Evolutionary conservation across 2,888 invertebrate genomes (phyloP), one percentile per base, ranked within the genome.

Genomic region (Pristionchus mayeri): DNA sequence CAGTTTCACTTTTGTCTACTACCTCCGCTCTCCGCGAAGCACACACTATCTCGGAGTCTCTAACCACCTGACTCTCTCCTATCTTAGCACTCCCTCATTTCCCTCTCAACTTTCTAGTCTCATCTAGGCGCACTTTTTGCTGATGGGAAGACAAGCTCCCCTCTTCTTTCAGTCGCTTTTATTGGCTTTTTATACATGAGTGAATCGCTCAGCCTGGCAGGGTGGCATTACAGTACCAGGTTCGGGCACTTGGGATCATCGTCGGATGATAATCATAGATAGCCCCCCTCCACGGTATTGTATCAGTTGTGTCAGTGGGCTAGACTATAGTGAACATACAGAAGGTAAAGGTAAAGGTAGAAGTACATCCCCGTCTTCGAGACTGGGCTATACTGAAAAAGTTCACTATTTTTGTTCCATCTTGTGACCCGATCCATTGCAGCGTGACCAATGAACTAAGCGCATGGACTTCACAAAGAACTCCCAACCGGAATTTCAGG

Each of bases 161-260:
- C 40, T 71, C 40, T 44, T 71, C 40, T 71, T n/a, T n/a, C n/a
- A n/a, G n/a, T n/a, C 40, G 40, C 71, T 71, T 71, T 71, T 71
- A 71, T 71, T 71, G 71, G 40, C 71, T 71, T 71, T 71, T 71
- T 71, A 71, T 71, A 44, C 71, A 71, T 71, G 71, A 71, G 40
- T 71, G 71, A 71, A 40, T 71, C 71, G 71, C 40, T 40, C 30
- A 18, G 63, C 16, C 71, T 37, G 9, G 13, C 71, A 44, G 71
- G 71, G 71, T 71, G 71, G 37, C 71, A 71, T 71, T 71, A 71
- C 37, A 2, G 37, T 37, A 67, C 24, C 6, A 37, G 21, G 34
- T 9, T 4, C 1, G 67, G 24, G 30, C 57, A 13, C 27, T 60
- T 27, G 27, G 54, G n/a, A 60, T 60, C 13, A n/a, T n/a, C n/a